Evolutionary conservation across 2,888 invertebrate species (phyloP).

Genomic region (Lycocerus yunnanus): DNA sequence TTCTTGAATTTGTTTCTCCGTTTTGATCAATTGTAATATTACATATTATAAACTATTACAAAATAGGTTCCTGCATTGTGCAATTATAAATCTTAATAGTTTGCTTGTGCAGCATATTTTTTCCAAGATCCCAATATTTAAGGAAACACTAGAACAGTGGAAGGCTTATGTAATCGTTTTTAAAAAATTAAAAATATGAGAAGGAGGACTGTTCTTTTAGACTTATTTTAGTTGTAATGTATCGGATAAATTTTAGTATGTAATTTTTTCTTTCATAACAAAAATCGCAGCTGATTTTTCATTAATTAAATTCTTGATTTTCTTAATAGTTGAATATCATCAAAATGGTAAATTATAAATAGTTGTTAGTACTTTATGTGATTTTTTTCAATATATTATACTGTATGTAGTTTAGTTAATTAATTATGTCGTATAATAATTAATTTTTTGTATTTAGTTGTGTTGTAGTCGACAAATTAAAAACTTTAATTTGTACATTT

Average conservation of each 20-base stretch:
- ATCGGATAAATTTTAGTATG: conserved; percentile 54
- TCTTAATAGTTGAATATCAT: not conserved
- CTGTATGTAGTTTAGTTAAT: not conserved
- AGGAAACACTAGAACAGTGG: conserved; percentile 15
- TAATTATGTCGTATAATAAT: not conserved
- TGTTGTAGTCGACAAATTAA: not conserved
- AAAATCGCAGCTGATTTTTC: not conserved
- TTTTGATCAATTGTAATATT: conserved; percentile 21
- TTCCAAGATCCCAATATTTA: conserved; percentile 4
- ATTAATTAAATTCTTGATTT: not conserved
- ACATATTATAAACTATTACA: conserved; percentile 35
- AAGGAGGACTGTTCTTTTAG: conserved; percentile 57
- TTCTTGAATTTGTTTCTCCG: not conserved
- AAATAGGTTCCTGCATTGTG: conserved; percentile 46
- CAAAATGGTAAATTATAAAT: not conserved
- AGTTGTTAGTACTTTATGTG: not conserved
- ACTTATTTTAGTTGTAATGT: conserved; percentile 54
- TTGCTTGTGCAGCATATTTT: conserved; percentile 44
- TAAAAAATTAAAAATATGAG: conserved; percentile 51
- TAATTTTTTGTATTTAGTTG: not conserved
- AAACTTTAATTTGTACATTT: not conserved
- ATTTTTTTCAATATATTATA: not conserved
- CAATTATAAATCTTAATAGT: conserved; percentile 47
- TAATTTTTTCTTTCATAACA: conserved; percentile 34
- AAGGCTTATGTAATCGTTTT: conserved; percentile 52